Percentiles rank a stretch among this genome's conserved stretches.
Conservation (phyloP, 2,797 vertebrate species). For the Columba guinea region DNA sequence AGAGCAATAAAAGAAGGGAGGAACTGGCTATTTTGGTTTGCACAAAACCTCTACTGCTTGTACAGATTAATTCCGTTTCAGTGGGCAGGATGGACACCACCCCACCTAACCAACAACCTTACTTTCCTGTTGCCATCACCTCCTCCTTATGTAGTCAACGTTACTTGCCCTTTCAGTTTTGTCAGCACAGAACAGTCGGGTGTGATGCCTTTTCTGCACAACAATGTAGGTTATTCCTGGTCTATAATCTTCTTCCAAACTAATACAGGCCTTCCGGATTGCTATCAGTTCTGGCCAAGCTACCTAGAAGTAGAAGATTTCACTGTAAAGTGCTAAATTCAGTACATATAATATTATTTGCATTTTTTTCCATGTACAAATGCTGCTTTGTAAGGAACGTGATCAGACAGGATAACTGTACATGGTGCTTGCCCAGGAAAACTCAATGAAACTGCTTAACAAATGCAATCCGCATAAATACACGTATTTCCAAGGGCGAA, state of each 20-base stretch:
- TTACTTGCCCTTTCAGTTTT: constrained; percentile 94
- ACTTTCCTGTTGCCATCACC: not conserved
- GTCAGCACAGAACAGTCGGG: constrained; percentile 96
- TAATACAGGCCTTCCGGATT: constrained; percentile 98
- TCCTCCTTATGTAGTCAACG: not conserved
- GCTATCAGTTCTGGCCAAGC: constrained; percentile 98
- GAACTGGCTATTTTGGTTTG: not conserved
- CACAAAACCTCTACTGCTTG: not conserved
- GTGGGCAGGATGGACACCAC: not conserved
- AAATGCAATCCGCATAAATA: not conserved
- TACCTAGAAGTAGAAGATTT: constrained; percentile 80
- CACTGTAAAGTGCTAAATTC: not conserved
- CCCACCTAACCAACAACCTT: not conserved
- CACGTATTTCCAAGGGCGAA: rapidly evolving
- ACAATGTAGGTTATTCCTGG: constrained; percentile 99
- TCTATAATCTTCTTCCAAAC: constrained; percentile 97
- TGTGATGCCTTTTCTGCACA: constrained; percentile 98
- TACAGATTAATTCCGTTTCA: not conserved
- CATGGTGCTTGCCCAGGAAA: not conserved
- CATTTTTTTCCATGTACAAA: not conserved
- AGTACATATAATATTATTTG: not conserved
- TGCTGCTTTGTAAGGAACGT: rapidly evolving
- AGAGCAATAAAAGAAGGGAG: not conserved
- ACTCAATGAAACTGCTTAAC: not conserved
- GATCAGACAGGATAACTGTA: not conserved